Evolutionary conservation across 53 echinoderm and acorn worm genomes (phyloP).

Genomic region (Holothuria scabra): DNA sequence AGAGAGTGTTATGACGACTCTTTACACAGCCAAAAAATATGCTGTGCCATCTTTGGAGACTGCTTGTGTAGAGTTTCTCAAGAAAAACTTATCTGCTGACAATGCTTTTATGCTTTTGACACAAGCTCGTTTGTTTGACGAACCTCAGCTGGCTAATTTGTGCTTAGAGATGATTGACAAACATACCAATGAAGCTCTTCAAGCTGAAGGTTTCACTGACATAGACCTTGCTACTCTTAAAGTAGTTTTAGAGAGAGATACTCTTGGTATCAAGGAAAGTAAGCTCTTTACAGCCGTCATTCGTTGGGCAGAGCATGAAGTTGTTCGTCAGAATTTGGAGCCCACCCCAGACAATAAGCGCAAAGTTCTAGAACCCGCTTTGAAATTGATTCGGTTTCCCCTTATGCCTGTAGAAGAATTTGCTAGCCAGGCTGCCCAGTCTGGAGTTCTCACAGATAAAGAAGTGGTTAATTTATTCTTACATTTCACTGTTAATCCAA

Average conservation of each 20-base stretch:
- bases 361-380: conserved; percentile 78
- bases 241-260: conserved; percentile 92
- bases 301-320: conserved; percentile 92
- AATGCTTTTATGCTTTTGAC: conserved; percentile 97
- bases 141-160: conserved; percentile 89
- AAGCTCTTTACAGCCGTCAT: conserved; percentile 89
- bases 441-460: conserved; percentile 87
- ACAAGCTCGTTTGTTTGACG: conserved; percentile 89
- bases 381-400: conserved; percentile 92
- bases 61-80: conserved; percentile 95
- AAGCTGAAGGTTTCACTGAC: conserved; percentile 97
- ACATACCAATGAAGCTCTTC: conserved; percentile 86
- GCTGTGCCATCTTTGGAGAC: conserved; percentile 98
- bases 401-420: conserved; percentile 99
- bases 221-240: conserved; percentile 94
- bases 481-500: conserved; percentile 98
- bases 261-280: conserved; percentile 91
- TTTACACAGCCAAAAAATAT: conserved; percentile 99
- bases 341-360: conserved; percentile 90
- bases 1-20: conserved; percentile 98
- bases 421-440: conserved; percentile 93
- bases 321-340: conserved; percentile 68
- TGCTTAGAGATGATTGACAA: conserved; percentile 98
- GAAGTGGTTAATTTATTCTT: conserved; percentile 99
- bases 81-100: conserved; percentile 93